Evolutionary conservation across 2,888 invertebrate species (phyloP).

Genomic region (Folsomia candida): DNA sequence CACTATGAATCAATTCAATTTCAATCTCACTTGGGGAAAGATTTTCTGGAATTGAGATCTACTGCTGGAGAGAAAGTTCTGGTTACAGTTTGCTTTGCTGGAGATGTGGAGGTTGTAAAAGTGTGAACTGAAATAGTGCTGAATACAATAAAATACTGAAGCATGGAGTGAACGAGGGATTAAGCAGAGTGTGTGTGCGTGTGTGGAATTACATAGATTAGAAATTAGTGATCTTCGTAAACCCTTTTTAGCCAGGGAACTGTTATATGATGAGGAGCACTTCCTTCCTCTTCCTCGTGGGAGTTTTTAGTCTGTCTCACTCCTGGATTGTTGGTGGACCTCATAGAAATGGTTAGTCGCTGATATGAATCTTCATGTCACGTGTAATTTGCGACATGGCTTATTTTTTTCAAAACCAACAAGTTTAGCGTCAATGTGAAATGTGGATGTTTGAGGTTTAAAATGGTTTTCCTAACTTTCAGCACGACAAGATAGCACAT

Average conservation of each 20-base stretch:
- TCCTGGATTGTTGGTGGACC: slow-evolving; percentile 49
- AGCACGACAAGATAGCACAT: slow-evolving; percentile 32
- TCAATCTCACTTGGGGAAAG: too few species aligned
- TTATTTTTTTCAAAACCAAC: too few species aligned
- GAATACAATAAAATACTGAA: neutral
- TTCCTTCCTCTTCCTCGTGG: slow-evolving; percentile 45
- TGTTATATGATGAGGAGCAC: slow-evolving; percentile 44
- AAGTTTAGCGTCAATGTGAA: neutral
- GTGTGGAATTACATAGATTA: too few species aligned
- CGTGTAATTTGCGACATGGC: too few species aligned
- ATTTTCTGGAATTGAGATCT: too few species aligned
- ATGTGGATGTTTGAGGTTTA: neutral
- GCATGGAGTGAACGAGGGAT: neutral
- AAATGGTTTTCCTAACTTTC: slow-evolving; percentile 14
- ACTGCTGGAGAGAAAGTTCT: too few species aligned
- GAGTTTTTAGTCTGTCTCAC: slow-evolving; percentile 48
- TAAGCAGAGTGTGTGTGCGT: too few species aligned
- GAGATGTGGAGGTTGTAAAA: neutral
- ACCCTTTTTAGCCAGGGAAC: too few species aligned
- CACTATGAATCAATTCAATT: too few species aligned
- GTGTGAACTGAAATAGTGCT: neutral
- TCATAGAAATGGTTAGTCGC: slow-evolving; percentile 37
- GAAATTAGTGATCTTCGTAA: too few species aligned
- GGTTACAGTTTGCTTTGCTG: too few species aligned
- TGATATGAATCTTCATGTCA: neutral